Percentiles rank a stretch among this genome's conserved stretches.
Evolutionary conservation across 37 sponge, comb jelly and placozoan genomes (phyloP).

Genomic region (Ephydatia muelleri): DNA sequence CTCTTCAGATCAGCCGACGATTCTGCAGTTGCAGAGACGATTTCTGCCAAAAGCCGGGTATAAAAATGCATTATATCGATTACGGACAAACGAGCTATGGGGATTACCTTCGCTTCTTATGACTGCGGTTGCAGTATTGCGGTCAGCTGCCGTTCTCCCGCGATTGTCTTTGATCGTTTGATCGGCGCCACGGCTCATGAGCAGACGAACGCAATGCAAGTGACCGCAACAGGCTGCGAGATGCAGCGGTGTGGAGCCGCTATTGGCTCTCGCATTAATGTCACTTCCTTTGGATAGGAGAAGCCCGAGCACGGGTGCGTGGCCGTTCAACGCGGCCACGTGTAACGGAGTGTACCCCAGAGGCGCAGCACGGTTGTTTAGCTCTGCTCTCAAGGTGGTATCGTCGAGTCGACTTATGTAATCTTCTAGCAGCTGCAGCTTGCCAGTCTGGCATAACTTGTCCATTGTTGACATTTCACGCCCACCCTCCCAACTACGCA

Average conservation of each 20-base stretch:
- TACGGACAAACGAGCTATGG: too few relatives aligned
- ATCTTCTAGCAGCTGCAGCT: too few relatives aligned
- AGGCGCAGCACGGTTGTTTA: constrained; percentile 18
- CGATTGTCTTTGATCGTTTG: constrained; percentile 33
- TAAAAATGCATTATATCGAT: too few relatives aligned
- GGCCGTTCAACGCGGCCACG: constrained; percentile 26
- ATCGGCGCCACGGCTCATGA: constrained; percentile 30
- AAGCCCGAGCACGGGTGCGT: constrained; percentile 5
- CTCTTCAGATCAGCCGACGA: constrained; percentile 3
- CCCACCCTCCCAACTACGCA: too few relatives aligned
- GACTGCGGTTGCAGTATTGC: constrained; percentile 16
- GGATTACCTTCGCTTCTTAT: constrained; percentile 26
- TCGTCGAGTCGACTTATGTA: background rate
- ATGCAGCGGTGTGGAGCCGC: constrained; percentile 58
- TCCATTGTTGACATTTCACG: too few relatives aligned
- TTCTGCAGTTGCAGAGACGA: constrained; percentile 10
- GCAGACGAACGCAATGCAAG: constrained; percentile 37
- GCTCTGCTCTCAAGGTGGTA: background rate
- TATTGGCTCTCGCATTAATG: background rate
- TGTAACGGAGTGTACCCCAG: constrained; percentile 69
- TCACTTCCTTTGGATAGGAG: constrained; percentile 10
- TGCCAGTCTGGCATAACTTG: too few relatives aligned
- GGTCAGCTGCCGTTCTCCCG: constrained; percentile 12
- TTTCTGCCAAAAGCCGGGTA: background rate
- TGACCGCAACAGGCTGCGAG: constrained; percentile 43